Conservation (phyloP, 1,140 invertebrate species). For the Vollenhovia emeryi region DNA sequence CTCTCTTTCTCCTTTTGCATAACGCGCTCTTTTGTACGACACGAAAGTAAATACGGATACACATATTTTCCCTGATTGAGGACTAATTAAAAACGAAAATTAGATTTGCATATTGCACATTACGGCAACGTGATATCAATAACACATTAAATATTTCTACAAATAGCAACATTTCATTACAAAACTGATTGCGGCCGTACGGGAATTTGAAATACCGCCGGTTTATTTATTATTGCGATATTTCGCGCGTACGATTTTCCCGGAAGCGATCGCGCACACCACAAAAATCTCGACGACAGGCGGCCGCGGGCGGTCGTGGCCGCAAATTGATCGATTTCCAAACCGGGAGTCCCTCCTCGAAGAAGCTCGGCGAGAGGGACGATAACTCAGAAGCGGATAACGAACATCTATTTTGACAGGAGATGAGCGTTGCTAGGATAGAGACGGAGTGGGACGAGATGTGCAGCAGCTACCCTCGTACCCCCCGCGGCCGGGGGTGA, state of each 20-base stretch:
- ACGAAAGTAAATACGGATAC: neutral
- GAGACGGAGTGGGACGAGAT: neutral
- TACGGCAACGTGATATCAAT: constrained; percentile 27
- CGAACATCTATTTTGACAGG: constrained; percentile 66
- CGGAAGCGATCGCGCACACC: neutral
- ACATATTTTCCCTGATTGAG: constrained; percentile 3
- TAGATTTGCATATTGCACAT: constrained; percentile 41
- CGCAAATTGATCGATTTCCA: constrained; percentile 37
- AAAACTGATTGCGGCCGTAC: constrained; percentile 16
- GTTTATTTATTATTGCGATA: constrained; percentile 3
- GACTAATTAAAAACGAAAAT: constrained; percentile 44
- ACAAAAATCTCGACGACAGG: constrained; percentile 17
- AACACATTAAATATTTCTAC: constrained; percentile 37
- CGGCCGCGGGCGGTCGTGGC: neutral
- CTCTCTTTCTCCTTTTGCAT: too few species aligned
- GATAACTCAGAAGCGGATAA: constrained; percentile 67
- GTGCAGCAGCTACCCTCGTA: constrained; percentile 2
- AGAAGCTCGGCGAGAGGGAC: constrained; percentile 9
- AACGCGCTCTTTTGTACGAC: neutral
- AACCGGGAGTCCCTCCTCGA: neutral
- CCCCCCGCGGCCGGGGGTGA: neutral
- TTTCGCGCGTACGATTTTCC: neutral
- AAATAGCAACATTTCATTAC: constrained; percentile 42
- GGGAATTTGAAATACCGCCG: neutral
- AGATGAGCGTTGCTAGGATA: constrained; percentile 38